Evolutionary conservation across 2,888 invertebrate genomes (phyloP), one percentile per base, ranked within the genome.

Genomic region (Lycocerus yunnanus): DNA sequence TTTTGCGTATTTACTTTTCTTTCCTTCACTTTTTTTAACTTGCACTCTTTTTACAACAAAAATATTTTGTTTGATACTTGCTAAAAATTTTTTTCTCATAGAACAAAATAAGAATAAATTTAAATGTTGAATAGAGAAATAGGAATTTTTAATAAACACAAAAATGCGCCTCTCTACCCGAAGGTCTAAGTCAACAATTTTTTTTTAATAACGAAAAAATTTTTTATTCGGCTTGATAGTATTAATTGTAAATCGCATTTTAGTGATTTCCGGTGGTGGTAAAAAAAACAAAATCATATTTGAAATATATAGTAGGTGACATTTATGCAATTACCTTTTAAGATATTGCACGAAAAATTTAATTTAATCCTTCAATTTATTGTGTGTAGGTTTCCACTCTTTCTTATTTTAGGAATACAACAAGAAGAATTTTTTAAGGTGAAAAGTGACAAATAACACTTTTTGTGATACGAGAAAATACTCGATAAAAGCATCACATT

Each of bases 401-500:
- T n/a, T 63, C n/a, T 20, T 63, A 18, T 18, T 63, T 63, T 18
- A 20, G 43, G 20, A 63, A 18, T 63, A 63, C 16, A 63, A 13
- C 20, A 67, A 43, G 14, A 58, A 67, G 15, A 67, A 67, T 67
- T 43, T 16, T 27, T 58, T 15, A 66, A 15, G 27, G 16, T 63
- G 18, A 58, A 67, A 58, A 16, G 15, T 27, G 15, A 59, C 67
- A 70, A 24, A 15, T 67, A 66, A 70, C 73, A 73, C 67, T 72
- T 63, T 24, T 58, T 60, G 66, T 66, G 58, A 15, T 59, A 58
- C 69, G 58, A 59, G 43, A 15, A 59, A 68, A 72, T 59, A 21
- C 66, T 68, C 69, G 68, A 63, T 69, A 73, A 69, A 66, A 73
- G 77, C 78, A 76, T 78, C 78, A 79, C 77, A 79, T 79, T 79